Evolutionary conservation across 2,113 vertebrate genomes (phyloP), one percentile per base, ranked within the genome.

Genomic region (Neomonachus schauinslandi): DNA sequence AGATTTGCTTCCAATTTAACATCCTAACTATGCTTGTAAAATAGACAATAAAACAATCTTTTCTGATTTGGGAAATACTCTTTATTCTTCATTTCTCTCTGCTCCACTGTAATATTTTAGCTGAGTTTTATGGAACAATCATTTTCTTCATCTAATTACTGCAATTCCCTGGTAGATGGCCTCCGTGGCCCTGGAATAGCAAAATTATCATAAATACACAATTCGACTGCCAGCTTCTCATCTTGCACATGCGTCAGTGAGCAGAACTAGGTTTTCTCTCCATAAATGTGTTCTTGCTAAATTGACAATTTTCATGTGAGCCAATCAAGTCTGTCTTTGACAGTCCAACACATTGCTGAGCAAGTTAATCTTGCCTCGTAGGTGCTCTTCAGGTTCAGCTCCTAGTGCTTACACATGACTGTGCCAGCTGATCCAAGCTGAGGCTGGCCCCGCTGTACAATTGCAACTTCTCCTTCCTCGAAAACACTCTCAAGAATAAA

Each of bases 21-120:
- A 89, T 95, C 94, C 97, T 98, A 97, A 98, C 95, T 97, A 89
- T 95, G 97, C 98, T 98, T 98, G 95, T 98, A 98, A 98, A 98
- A 97, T 93, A 95, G 97, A 97, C 95, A 96, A 98, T 98, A 98
- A 98, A 98, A 96, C 98, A 97, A 97, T 98, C 95, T 98, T 98
- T 97, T 98, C 97, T 98, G 98, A 98, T 98, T 98, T 98, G 97
- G 97, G 96, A 98, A 98, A 97, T 93, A 81, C 89, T 96, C 96
- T 97, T 97, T 98, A 95, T 97, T 98, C 97, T 98, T 96, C 96
- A 96, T 96, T 84, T 98, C 97, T 97, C 67, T 96, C 72, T 82
- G 96, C 95, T 97, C 95, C 91, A 97, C 92, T 96, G 97, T 97
- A 97, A 93, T 96, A 96, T 87, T 98, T 97, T 93, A 97, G 98